These are phyloP conservation scores for Hippopotamyrus pictus DNA, from an alignment of 2,797 vertebrate genomes.

Conservation along the genomic window DNA sequence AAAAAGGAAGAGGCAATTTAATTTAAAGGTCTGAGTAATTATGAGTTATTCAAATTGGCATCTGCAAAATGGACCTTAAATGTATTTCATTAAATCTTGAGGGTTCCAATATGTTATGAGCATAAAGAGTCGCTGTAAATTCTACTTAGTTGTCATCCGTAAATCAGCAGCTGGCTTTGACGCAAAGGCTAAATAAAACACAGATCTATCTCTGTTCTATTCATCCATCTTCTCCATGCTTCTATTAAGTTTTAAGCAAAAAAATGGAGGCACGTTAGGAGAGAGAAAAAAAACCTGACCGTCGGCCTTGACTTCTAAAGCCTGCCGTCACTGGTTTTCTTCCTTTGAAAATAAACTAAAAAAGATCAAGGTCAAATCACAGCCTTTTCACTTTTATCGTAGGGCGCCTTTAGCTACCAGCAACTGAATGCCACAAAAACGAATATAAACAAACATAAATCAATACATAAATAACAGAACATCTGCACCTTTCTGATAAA, in stretches of 20 bases:
- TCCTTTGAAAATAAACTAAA: background rate
- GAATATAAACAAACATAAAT: background rate
- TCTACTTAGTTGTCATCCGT: background rate
- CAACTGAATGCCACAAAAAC: background rate
- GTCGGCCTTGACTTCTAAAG: background rate
- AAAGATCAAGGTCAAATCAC: constrained; percentile 9
- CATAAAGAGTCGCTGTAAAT: background rate
- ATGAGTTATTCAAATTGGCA: background rate
- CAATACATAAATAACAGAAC: background rate
- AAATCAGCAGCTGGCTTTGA: background rate
- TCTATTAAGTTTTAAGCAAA: background rate
- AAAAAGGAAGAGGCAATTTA: background rate
- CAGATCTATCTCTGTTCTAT: background rate
- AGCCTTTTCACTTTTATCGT: background rate
- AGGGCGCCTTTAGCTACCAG: background rate
- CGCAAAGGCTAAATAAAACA: background rate
- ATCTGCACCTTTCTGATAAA: background rate
- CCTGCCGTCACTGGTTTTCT: background rate
- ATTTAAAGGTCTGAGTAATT: background rate
- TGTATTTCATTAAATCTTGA: background rate
- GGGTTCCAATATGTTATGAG: background rate
- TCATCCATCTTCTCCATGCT: background rate
- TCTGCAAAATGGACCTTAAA: background rate
- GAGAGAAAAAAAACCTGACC: background rate
- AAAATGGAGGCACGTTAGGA: background rate